Evolutionary conservation across 2,888 invertebrate genomes (phyloP), one percentile per base, ranked within the genome.

Genomic region (Mythimna pallens): DNA sequence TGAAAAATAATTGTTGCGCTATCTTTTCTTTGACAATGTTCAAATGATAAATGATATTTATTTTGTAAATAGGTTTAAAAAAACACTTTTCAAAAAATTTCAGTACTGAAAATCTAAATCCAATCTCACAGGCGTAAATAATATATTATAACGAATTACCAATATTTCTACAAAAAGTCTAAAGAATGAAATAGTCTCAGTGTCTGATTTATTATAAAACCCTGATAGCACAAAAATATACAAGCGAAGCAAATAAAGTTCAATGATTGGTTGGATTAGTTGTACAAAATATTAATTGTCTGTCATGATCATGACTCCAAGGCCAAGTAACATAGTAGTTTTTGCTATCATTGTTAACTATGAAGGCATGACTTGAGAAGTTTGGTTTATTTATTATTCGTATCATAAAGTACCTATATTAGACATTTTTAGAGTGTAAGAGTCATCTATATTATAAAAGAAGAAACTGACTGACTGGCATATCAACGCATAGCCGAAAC

Each of bases 211-310:
- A 71, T 12, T 40, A 10, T 25, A 50, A 17, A 55, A 9, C 22
- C 40, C 22, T 25, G n/a, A n/a, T 36, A 47, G 14, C 40, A 61
- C 36, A 20, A 43, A 30, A 47, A 69, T 10, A 55, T 50, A 78
- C 25, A 62, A 50, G 20, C 20, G 8, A 17, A 12, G 22, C 1
- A 52, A 30, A 50, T 55, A 75, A 30, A 62, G 50, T 62, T 70
- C 25, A 70, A 61, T 78, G 47, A 67, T n/a, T 76, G 36, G 76
- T 47, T 67, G 17, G 36, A 76, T 57, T 30, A 22, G 9, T 30
- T 17, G 50, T 20, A 78, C 34, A 73, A 61, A 47, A 63, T 79
- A 62, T 76, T 17, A 74, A 74, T 40, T 30, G 65, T 55, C 65
- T 74, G 61, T 75, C 61, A 36, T 61, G 61, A 57, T 30, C 50